Evolutionary conservation across 2,113 vertebrate genomes (phyloP), one percentile per base, ranked within the genome.

Genomic region (Colius striatus): DNA sequence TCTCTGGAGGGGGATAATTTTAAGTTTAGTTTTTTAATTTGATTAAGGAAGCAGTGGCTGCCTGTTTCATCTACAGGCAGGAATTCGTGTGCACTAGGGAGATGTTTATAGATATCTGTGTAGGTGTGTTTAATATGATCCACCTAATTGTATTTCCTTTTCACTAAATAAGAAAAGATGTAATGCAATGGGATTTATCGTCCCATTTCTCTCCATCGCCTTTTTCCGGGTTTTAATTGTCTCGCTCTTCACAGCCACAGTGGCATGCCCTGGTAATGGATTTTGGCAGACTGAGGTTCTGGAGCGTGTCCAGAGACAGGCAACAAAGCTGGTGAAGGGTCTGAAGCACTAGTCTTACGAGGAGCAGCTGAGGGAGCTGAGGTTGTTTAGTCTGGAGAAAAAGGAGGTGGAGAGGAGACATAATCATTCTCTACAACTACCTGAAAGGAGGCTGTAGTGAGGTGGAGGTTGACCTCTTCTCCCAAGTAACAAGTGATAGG

Each of bases 111-210:
- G 80, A 78, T 94, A 89, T 92, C 92, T 73, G 95, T 83, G 98
- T 97, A 97, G 98, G 97, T 97, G 97, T 97, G 97, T 97, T 98
- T 97, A 98, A 97, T 98, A 96, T 96, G 41, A 77, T 95, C 94
- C 20, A 5, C 81, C 91, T 98, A 97, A 97, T 97, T 96, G 96
- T 96, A 95, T 97, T 98, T 98, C 96, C 97, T 98, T 95, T 96
- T 79, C 85, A 78, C 96, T 92, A 90, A 96, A 96, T 93, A 95
- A 97, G 96, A 97, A 96, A 96, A 96, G 82, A 83, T 88, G 43
- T 81, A 94, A 79, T 63, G 78, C 96, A 96, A 54, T 81, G 94
- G 90, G 84, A 95, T 94, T 96, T 84, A 90, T 97, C 74, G 94
- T 92, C 60, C 84, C 60, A 45, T 89, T 89, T 78, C 60, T 57